These are phyloP conservation scores for Agapornis roseicollis DNA, from an alignment of 2,113 vertebrate genomes.

Conservation along the genomic window DNA sequence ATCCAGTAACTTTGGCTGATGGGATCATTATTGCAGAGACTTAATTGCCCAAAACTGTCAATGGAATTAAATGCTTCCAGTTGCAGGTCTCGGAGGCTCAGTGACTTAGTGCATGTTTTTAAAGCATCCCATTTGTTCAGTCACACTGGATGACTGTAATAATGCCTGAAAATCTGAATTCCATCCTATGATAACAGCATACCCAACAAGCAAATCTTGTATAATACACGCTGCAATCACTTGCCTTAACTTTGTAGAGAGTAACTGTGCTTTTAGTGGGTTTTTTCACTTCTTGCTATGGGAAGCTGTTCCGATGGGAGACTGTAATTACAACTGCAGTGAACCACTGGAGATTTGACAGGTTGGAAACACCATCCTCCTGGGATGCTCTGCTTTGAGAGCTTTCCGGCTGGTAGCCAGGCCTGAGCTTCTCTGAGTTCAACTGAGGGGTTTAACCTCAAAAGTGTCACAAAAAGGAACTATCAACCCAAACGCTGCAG, in stretches of 20 bases:
- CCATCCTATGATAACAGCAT: neutral
- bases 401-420: neutral
- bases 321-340: slow-evolving; percentile 24
- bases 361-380: slow-evolving; percentile 1
- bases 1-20: slow-evolving; percentile 24
- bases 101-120: neutral
- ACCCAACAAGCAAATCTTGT: neutral
- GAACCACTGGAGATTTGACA: slow-evolving; percentile 27
- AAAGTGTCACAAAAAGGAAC: neutral
- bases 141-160: neutral
- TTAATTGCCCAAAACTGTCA: slow-evolving; percentile 50
- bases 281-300: neutral
- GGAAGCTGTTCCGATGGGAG: slow-evolving; percentile 2
- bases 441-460: neutral
- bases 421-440: neutral
- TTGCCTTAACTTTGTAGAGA: neutral
- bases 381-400: neutral
- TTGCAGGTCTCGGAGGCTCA: neutral
- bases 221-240: neutral
- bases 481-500: neutral
- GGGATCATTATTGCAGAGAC: neutral
- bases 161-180: neutral
- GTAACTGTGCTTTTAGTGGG: neutral
- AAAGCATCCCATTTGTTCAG: slow-evolving; percentile 17
- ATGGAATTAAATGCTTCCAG: slow-evolving; percentile 13